Percentiles rank a stretch among this genome's conserved stretches.
Evolutionary conservation across 2,888 invertebrate genomes (phyloP).

Genomic region (Ophion ellenae): DNA sequence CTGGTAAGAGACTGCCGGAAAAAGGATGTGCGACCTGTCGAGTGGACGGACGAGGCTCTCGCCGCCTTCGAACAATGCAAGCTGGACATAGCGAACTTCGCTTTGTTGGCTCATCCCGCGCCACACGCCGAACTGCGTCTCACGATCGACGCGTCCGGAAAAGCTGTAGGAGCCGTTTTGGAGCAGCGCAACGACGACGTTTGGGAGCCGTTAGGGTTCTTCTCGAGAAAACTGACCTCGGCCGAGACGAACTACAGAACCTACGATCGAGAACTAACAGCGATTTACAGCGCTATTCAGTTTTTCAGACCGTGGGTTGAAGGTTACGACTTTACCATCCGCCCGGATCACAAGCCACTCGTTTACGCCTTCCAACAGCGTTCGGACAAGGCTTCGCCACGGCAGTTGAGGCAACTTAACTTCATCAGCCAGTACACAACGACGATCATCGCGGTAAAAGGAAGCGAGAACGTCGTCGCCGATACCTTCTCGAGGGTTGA

Average conservation of each 20-base stretch:
- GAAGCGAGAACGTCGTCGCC: too few relatives aligned
- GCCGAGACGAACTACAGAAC: constrained; percentile 12
- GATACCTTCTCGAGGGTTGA: too few relatives aligned
- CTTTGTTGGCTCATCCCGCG: constrained; percentile 66
- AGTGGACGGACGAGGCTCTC: too few relatives aligned
- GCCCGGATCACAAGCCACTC: constrained; percentile 44
- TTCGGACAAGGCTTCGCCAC: neutral
- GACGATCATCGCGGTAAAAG: too few relatives aligned
- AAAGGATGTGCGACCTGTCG: too few relatives aligned
- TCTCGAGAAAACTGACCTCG: constrained; percentile 22
- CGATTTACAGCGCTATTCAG: constrained; percentile 53
- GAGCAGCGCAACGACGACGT: constrained; percentile 10
- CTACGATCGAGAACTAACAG: constrained; percentile 66
- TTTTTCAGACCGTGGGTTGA: constrained; percentile 50
- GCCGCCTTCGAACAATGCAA: neutral
- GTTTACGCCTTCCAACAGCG: constrained; percentile 33
- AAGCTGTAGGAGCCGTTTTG: constrained; percentile 7
- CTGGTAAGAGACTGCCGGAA: too few relatives aligned
- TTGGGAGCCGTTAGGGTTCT: constrained; percentile 29
- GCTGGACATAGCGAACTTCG: neutral
- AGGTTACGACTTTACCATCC: constrained; percentile 28
- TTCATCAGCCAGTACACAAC: too few relatives aligned
- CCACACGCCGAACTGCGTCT: constrained; percentile 50
- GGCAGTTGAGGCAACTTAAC: too few relatives aligned
- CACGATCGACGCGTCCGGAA: neutral